A percentile compares a stretch with the other conserved stretches of the same genome.
Conservation (phyloP, 2,113 vertebrate genomes). For the Scolopax mira region DNA sequence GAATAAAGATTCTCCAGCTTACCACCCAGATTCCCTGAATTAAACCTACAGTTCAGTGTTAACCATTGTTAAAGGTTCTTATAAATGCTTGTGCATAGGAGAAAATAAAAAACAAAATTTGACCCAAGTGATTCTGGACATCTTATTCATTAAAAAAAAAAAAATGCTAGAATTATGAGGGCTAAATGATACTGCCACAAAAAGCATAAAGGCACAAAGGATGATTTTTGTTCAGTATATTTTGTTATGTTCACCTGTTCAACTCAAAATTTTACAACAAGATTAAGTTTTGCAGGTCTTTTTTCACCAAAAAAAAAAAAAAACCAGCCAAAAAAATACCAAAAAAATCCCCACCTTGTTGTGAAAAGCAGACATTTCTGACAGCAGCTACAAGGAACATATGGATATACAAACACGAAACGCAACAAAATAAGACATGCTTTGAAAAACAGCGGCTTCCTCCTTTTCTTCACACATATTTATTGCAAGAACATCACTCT, state of each 20-base stretch:
- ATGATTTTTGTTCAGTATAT: background rate
- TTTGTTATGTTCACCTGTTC: background rate
- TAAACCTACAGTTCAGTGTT: background rate
- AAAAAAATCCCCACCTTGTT: background rate
- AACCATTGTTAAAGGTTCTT: background rate
- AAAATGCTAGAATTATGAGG: background rate
- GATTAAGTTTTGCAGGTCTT: background rate
- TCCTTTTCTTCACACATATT: background rate
- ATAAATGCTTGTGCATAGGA: background rate
- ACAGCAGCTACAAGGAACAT: background rate
- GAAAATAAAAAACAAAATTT: background rate
- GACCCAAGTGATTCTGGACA: background rate
- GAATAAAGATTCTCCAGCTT: background rate
- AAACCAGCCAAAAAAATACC: no score
- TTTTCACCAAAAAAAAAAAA: background rate
- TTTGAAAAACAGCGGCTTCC: background rate
- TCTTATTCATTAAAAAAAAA: background rate
- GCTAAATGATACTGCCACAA: background rate
- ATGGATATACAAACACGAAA: accelerated
- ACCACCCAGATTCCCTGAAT: background rate
- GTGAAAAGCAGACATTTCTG: background rate
- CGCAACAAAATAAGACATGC: background rate
- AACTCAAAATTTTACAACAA: background rate
- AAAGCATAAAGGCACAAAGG: background rate
- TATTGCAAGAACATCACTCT: background rate